phyloP scores from a whole-genome alignment of 2,797 vertebrate genomes.

The Nyctalus aviator region DNA sequence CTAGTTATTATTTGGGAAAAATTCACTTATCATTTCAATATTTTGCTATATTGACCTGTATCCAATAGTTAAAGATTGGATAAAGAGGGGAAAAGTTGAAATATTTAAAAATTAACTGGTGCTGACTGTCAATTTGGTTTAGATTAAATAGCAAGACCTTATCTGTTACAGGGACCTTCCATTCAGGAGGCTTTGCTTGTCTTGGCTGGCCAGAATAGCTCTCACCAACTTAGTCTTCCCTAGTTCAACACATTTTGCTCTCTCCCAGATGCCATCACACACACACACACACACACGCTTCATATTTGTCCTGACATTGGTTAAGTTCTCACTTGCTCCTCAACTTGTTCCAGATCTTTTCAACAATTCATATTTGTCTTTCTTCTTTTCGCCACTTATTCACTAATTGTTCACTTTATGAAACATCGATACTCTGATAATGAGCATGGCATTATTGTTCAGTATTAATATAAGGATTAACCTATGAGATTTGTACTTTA shows the following conservation, averaged over 20 bases:
- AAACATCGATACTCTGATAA: background rate
- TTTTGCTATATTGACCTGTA: background rate
- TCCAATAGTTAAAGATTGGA: background rate
- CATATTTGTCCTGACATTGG: background rate
- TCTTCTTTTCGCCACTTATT: background rate
- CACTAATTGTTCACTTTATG: slow-evolving; percentile 47
- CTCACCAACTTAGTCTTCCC: background rate
- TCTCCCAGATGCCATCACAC: background rate
- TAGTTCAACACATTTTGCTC: background rate
- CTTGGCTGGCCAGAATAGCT: background rate
- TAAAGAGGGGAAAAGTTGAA: background rate
- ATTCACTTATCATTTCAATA: background rate
- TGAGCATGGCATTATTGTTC: background rate
- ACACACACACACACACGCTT: background rate
- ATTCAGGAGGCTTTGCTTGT: background rate
- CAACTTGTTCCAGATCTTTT: background rate
- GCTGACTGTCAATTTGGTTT: background rate
- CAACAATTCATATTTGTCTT: slow-evolving; percentile 21
- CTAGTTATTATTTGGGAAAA: background rate
- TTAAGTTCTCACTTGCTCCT: background rate
- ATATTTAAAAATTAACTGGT: background rate
- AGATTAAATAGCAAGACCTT: background rate
- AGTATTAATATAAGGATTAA: slow-evolving; percentile 48
- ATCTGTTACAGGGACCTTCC: background rate
- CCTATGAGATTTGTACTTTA: slow-evolving; percentile 15